Evolutionary conservation across 1,140 invertebrate species (phyloP), one percentile per base, ranked within the genome.

Genomic region (Pachypeltis micranthus): DNA sequence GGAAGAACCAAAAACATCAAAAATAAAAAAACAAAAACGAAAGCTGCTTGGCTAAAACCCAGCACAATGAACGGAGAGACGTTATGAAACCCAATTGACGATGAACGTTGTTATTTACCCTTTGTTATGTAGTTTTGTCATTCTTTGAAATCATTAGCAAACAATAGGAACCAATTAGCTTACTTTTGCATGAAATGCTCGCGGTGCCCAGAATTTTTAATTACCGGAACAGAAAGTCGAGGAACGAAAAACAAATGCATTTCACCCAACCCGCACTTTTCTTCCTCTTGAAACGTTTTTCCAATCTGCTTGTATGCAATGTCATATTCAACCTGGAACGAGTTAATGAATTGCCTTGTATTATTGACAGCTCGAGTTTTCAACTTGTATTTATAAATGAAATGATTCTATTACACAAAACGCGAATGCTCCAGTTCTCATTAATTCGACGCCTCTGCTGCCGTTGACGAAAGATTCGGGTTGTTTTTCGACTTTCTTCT

Each of bases 201-300:
- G 57, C 76, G 72, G 67, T 80, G 79, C 0, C 79, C 79, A 31
- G 79, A 81, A 67, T 79, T 77, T 62, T 78, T 79, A 23, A 73
- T 70, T 1, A 81, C 72, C 2, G 79, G 75, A 27, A 81, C 69
- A 3, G 76, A 74, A 44, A 80, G 69, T 72, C 76, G 75, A 23
- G 79, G 78, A 64, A 79, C 65, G 60, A 76, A 75, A 66, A 81
- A 81, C 3, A 79, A 75, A 54, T 77, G 74, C 44, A 82, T 73
- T 64, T 80, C 76, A 70, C 76, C 74, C 14, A 83, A 70, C 0
- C 77, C 79, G 63, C 80, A 83, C 71, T 82, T 83, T 65, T 83
- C 81, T 2, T 73, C 73, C 69, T 83, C 80, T 58, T 71, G 75
- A 65, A 77, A 83, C 1, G 79, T 81, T 64, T 79, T 74, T 66